Evolutionary conservation across 2,888 invertebrate species (phyloP).

Genomic region (Xanthia togata): DNA sequence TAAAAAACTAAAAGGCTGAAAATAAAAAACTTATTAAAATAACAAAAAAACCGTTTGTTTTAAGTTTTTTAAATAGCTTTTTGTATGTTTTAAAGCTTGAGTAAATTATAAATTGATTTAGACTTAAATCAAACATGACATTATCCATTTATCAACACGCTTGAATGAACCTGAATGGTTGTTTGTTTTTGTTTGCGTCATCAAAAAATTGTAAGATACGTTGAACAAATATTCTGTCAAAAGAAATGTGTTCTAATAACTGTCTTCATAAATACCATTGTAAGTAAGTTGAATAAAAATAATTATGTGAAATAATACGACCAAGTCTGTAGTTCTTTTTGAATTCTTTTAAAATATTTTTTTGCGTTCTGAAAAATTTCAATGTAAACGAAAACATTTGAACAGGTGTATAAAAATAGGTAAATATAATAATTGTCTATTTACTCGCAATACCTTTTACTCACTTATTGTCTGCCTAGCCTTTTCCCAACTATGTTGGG

Average conservation of each 20-base stretch:
- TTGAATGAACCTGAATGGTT: background rate
- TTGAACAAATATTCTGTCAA: background rate
- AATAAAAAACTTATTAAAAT: no score
- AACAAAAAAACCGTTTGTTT: no score
- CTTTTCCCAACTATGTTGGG: no score
- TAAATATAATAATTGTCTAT: background rate
- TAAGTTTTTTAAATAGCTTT: no score
- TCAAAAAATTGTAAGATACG: background rate
- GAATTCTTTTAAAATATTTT: no score
- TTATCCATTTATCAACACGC: background rate
- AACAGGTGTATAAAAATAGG: background rate
- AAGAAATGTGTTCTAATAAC: background rate
- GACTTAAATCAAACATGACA: background rate
- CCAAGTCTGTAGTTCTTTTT: no score
- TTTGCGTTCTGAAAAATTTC: background rate
- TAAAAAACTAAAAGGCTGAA: no score
- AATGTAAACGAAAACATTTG: background rate
- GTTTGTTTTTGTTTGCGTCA: background rate
- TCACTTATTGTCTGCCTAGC: no score
- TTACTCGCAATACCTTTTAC: no score
- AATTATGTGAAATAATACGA: background rate
- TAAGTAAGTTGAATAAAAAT: background rate
- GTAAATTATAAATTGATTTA: background rate
- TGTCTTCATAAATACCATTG: background rate
- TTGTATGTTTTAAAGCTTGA: no score